Conservation (phyloP, 2,888 invertebrate genomes). For the Noctua pronuba region DNA sequence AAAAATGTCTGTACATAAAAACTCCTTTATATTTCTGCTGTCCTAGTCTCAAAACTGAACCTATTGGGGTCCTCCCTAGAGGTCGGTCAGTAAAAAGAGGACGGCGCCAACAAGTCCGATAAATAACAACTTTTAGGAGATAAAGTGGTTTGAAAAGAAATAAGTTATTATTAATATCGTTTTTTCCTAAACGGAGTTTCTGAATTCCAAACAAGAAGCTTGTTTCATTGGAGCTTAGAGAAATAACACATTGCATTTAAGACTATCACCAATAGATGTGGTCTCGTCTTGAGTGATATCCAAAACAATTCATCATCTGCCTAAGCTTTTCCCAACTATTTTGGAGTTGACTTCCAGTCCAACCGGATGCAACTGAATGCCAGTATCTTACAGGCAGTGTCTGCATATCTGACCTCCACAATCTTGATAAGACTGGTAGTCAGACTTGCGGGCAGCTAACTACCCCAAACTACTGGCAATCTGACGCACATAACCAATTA, state of each 20-base stretch:
- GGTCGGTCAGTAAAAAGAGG: constrained; percentile 18
- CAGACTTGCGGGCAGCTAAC: background rate
- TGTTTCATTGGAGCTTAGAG: background rate
- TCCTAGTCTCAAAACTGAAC: constrained; percentile 14
- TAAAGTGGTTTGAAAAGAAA: constrained; percentile 4
- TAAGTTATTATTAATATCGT: background rate
- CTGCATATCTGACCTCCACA: background rate
- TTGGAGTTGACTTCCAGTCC: background rate
- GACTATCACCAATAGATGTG: background rate
- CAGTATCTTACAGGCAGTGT: background rate
- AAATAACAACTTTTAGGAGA: constrained; percentile 23
- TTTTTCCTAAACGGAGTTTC: background rate
- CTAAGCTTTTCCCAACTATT: background rate
- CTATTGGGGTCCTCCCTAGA: constrained; percentile 16
- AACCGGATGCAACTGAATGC: background rate
- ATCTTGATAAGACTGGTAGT: background rate
- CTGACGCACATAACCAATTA: background rate
- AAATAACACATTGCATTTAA: background rate
- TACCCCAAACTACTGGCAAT: background rate
- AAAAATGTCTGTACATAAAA: background rate
- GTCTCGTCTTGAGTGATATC: background rate
- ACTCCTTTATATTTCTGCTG: background rate
- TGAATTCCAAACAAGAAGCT: background rate
- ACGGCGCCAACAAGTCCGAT: constrained; percentile 22
- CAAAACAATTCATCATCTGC: background rate